Conservation (phyloP, 2,113 vertebrate genomes). For the mouse (Mus musculus) region DNA sequence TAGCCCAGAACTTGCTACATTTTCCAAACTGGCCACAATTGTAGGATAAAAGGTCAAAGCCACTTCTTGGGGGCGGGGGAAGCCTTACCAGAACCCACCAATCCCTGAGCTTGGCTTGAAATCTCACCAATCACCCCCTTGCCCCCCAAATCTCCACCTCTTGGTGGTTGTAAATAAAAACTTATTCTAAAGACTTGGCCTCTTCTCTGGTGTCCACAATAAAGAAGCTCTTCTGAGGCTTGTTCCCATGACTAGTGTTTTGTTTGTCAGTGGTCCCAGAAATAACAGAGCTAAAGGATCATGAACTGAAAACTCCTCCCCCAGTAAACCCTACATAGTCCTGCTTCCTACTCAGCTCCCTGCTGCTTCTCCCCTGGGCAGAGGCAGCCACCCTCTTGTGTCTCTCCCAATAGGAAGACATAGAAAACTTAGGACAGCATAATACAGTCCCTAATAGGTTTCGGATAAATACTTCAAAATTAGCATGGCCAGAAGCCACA, state of each 20-base stretch:
- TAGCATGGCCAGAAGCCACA: neutral
- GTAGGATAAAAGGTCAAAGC: neutral
- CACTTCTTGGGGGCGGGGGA: neutral
- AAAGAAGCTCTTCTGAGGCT: neutral
- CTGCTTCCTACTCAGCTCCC: neutral
- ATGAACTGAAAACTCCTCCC: neutral
- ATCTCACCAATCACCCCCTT: neutral
- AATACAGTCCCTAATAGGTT: neutral
- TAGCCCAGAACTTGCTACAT: neutral
- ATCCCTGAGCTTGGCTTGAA: neutral
- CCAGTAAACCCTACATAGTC: neutral
- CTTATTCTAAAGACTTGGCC: neutral
- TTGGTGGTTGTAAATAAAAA: neutral
- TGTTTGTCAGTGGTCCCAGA: neutral
- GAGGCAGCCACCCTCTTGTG: neutral
- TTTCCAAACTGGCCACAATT: neutral
- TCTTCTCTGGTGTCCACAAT: neutral
- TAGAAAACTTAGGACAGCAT: neutral
- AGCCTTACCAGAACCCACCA: neutral
- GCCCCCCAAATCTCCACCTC: neutral
- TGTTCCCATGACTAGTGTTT: neutral
- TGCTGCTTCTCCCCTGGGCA: neutral
- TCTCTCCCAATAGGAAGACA: neutral
- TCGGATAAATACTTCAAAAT: neutral
- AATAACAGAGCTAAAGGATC: neutral